Evolutionary conservation across 2,797 vertebrate species (phyloP).

Genomic region (Spheniscus humboldti): DNA sequence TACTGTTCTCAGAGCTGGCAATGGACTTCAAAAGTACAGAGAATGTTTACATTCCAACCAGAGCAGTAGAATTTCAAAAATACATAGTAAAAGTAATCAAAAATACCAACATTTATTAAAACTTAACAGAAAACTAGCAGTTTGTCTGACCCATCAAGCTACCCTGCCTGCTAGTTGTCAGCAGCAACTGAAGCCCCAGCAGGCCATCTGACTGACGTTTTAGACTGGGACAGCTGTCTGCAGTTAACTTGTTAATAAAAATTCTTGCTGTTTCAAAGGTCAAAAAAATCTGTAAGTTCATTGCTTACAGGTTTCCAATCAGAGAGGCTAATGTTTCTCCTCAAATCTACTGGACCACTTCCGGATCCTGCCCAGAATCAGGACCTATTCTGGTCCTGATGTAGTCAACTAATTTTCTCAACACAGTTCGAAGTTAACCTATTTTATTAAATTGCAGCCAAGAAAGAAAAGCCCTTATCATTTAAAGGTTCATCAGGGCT

Average conservation of each 20-base stretch:
- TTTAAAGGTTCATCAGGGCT: not conserved
- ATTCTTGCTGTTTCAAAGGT: not conserved
- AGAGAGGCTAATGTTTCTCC: not conserved
- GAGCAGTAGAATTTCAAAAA: constrained; percentile 34
- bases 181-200: not conserved
- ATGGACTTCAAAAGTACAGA: constrained; percentile 49
- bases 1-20: constrained; percentile 59
- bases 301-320: not conserved
- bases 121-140: constrained; percentile 25
- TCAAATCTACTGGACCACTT: not conserved
- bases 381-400: not conserved
- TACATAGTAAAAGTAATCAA: constrained; percentile 46
- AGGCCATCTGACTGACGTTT: not conserved
- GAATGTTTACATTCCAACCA: constrained; percentile 50
- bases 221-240: not conserved
- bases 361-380: not conserved
- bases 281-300: not conserved
- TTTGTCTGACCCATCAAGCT: not conserved
- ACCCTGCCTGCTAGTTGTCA: not conserved
- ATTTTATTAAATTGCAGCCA: not conserved
- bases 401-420: not conserved
- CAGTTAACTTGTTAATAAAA: constrained; percentile 1
- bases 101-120: constrained; percentile 57
- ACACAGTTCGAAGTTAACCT: not conserved
- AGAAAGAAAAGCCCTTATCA: not conserved